Base-by-base conservation (phyloP, 2,888 invertebrate genomes). In the Scaeva pyrastri region DNA sequence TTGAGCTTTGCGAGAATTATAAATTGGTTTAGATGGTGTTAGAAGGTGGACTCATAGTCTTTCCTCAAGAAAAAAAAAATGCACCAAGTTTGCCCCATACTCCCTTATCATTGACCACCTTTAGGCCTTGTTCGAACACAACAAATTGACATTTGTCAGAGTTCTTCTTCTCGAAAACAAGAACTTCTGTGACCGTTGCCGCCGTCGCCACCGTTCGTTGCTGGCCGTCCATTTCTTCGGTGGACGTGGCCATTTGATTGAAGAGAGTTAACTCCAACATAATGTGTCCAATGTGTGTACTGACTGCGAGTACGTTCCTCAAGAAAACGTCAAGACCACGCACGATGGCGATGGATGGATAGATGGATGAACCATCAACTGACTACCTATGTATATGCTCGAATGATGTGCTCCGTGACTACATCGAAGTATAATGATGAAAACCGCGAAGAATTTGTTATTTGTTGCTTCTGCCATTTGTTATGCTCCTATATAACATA, bases 371-470 rank as follows among this genome's bases (percentile, higher is more conserved):
- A 50, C 19, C 5, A 62, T 36, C 41, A 21, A 68, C 36, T 41
- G 39, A 41, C 39, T 58, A 36, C 19, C 10, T 8, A 19, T 10
- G 19, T n/a, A n/a, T 36, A 6, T 36, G 31, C 19, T n/a, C n/a
- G n/a, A 31, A 5, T 31, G 31, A 31, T 31, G 21, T 11, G 10
- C 43, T 11, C 7, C 31, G 31, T 50, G 31, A 31, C 19, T 48
- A 41, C 11, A 7, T 41, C 52, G 41, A 41, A 43, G 48, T 19
- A 31, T 31, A 41, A 55, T 58, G 50, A 66, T 71, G 71, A 58
- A 80, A 68, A 80, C 75, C 72, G 66, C 58, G 75, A 76, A 71
- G 71, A 72, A 75, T 85, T 85, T 72, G 60, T 80, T 80, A 75
- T 75, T 72, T 80, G 66, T 60, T 80, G 74, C 74, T 56, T 70